A percentile compares a stretch with the other conserved stretches of the same genome.
Evolutionary conservation across 2,113 vertebrate genomes (phyloP).

Genomic region (Phrynosoma blainvillii): DNA sequence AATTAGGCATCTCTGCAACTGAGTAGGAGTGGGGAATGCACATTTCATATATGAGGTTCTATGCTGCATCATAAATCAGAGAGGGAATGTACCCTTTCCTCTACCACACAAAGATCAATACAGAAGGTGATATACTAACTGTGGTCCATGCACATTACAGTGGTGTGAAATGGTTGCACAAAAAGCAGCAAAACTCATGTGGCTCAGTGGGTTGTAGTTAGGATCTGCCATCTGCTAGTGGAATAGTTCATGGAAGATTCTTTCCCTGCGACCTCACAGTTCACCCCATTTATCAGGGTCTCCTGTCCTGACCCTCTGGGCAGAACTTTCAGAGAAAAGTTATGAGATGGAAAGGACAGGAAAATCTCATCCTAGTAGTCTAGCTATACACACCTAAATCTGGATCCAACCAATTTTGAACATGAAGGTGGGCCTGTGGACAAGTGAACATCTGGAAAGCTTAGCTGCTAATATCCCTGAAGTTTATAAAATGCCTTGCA

Average conservation of each 20-base stretch:
- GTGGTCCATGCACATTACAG: neutral
- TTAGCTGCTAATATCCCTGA: neutral
- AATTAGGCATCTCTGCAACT: neutral
- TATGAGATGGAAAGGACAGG: no score
- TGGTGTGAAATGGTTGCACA: neutral
- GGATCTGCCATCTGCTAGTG: no score
- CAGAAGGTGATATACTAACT: neutral
- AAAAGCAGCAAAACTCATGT: neutral
- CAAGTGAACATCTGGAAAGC: constrained; percentile 11
- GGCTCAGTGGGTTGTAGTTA: neutral
- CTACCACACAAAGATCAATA: neutral
- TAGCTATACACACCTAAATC: no score
- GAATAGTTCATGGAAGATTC: no score
- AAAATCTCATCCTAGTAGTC: no score
- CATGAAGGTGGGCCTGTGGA: no score
- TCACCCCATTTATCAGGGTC: no score
- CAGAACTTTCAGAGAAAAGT: no score
- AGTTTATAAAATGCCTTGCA: constrained; percentile 31
- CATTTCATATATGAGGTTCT: neutral
- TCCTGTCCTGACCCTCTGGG: no score
- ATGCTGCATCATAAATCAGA: neutral
- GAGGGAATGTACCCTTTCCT: neutral
- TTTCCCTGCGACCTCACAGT: no score
- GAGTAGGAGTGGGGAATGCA: neutral
- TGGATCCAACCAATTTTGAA: no score